A percentile compares a stretch with the other conserved stretches of the same genome.
Evolutionary conservation across 35 echinoderm and acorn worm species (phyloP).

Genomic region (Acanthaster planci): DNA sequence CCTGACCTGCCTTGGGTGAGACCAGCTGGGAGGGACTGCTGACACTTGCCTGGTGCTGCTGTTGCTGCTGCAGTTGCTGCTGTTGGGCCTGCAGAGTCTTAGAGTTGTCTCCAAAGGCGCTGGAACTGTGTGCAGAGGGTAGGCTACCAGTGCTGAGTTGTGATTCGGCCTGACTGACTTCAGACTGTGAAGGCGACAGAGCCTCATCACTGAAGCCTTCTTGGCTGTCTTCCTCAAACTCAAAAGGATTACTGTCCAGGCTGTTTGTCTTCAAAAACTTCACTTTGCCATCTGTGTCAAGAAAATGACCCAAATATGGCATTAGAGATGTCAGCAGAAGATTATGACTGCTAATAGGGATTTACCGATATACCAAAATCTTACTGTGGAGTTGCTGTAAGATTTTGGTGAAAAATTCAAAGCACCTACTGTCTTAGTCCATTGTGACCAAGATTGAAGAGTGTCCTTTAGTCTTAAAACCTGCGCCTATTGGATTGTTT

Average conservation of each 20-base stretch:
- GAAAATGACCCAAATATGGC: too few relatives aligned
- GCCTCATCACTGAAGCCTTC: slow-evolving; percentile 63
- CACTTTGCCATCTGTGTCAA: slow-evolving; percentile 79
- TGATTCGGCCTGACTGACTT: slow-evolving; percentile 36
- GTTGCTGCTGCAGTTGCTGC: not conserved
- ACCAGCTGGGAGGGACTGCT: slow-evolving; percentile 53
- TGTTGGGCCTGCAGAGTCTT: not conserved
- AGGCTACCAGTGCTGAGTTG: slow-evolving; percentile 42
- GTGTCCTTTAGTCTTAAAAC: too few relatives aligned
- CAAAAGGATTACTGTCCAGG: slow-evolving; percentile 30
- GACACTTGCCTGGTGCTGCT: not conserved
- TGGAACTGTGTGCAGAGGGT: slow-evolving; percentile 43
- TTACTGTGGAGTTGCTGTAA: too few relatives aligned
- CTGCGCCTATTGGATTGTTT: too few relatives aligned
- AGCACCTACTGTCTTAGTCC: too few relatives aligned
- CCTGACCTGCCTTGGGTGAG: slow-evolving; percentile 36
- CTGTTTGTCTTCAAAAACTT: slow-evolving; percentile 86
- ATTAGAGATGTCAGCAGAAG: too few relatives aligned
- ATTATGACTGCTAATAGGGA: too few relatives aligned
- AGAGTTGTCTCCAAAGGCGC: not conserved
- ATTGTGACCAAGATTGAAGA: too few relatives aligned
- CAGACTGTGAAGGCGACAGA: slow-evolving; percentile 82
- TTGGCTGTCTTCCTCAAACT: slow-evolving; percentile 75
- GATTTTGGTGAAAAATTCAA: too few relatives aligned
- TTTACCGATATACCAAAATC: too few relatives aligned